phyloP scores from a whole-genome alignment of 2,113 vertebrate species.

The Rhinichthys klamathensis region DNA sequence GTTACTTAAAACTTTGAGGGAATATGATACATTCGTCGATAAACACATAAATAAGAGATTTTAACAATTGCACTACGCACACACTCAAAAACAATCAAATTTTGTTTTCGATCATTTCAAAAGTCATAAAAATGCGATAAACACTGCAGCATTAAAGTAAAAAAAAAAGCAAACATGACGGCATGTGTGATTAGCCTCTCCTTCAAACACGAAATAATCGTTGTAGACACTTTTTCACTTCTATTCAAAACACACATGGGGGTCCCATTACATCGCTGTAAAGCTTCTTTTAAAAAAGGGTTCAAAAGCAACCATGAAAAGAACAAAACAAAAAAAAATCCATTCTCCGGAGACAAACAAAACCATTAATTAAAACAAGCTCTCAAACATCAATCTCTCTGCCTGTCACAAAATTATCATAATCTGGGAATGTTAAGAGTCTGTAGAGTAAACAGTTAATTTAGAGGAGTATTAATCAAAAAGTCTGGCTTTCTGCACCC shows the following conservation, averaged over 20 bases:
- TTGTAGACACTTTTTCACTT: constrained; percentile 58
- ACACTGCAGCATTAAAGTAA: constrained; percentile 42
- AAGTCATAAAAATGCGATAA: constrained; percentile 50
- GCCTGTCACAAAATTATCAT: constrained; percentile 62
- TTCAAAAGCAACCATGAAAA: constrained; percentile 42
- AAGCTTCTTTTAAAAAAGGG: constrained; percentile 53
- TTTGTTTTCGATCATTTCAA: constrained; percentile 38
- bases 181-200: constrained; percentile 54
- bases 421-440: constrained; percentile 61
- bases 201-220: constrained; percentile 59
- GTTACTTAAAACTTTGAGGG: constrained; percentile 44
- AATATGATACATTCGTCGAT: constrained; percentile 28
- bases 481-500: constrained; percentile 58
- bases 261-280: constrained; percentile 59
- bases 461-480: constrained; percentile 64
- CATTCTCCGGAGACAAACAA: constrained; percentile 61
- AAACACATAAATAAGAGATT: constrained; percentile 42
- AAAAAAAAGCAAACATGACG: constrained; percentile 57
- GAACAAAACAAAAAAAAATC: constrained; percentile 34
- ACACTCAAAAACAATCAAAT: constrained; percentile 43
- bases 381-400: constrained; percentile 59
- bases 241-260: constrained; percentile 61
- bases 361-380: constrained; percentile 62
- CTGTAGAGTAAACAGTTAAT: constrained; percentile 65
- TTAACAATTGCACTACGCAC: constrained; percentile 38